phyloP scores from a whole-genome alignment of 2,113 vertebrate genomes.

The Sus scrofa region DNA sequence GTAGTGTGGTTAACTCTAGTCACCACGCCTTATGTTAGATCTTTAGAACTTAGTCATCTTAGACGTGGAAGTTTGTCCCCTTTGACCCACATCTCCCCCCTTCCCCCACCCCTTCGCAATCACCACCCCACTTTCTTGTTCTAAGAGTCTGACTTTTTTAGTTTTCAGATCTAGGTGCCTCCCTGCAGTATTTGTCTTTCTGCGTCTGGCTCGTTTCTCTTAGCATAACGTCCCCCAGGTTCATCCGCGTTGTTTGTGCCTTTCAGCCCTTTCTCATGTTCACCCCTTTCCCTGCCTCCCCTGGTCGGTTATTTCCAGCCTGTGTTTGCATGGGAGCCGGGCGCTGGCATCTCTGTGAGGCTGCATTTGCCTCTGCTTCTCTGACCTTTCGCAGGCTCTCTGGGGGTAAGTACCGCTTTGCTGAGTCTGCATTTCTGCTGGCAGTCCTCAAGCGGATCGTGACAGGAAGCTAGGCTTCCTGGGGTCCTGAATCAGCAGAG shows the following conservation, averaged over 20 bases:
- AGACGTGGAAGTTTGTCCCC: not conserved
- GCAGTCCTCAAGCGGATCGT: not conserved
- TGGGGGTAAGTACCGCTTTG: not conserved
- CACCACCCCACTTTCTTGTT: not conserved
- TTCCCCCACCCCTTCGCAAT: not conserved
- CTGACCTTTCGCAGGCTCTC: not conserved
- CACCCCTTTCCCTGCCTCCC: not conserved
- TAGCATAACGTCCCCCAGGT: not conserved
- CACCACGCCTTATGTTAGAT: not conserved
- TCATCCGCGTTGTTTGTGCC: not conserved
- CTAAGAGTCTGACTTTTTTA: not conserved
- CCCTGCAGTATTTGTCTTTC: not conserved
- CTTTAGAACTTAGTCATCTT: not conserved
- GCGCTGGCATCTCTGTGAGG: not conserved
- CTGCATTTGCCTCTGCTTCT: not conserved
- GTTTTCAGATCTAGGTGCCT: not conserved
- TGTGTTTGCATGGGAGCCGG: accelerated
- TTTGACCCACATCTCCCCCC: not conserved
- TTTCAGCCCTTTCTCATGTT: not conserved
- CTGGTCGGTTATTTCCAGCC: accelerated
- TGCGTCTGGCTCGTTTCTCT: not conserved
- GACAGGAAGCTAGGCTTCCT: constrained; percentile 75
- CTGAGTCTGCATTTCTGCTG: constrained; percentile 54
- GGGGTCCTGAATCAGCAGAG: constrained; percentile 67
- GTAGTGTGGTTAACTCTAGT: not conserved